phyloP scores from a whole-genome alignment of 2,113 vertebrate species.

The Prinia subflava region DNA sequence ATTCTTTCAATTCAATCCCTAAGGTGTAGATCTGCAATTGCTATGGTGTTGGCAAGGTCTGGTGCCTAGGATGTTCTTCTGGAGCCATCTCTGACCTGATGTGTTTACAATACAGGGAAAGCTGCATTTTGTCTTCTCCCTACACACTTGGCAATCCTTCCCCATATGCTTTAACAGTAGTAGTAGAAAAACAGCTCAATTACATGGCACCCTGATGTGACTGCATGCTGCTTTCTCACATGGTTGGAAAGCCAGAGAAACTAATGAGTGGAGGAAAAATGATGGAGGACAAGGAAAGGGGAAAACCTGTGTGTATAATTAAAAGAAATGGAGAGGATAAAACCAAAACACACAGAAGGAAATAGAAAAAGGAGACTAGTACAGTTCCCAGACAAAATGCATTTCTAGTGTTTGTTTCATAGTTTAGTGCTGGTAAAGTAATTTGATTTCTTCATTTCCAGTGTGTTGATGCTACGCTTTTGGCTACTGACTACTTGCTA shows the following conservation, averaged over 20 bases:
- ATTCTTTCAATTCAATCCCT: not conserved
- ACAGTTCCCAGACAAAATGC: not conserved
- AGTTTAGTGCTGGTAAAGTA: not conserved
- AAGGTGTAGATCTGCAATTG: not conserved
- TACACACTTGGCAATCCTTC: slow-evolving; percentile 45
- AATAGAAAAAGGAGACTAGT: not conserved
- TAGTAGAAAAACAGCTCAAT: slow-evolving; percentile 74
- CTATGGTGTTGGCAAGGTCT: not conserved
- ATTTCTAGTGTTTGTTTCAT: not conserved
- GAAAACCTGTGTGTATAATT: slow-evolving; percentile 8
- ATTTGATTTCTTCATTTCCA: not conserved
- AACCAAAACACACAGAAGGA: not conserved
- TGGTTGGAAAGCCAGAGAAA: slow-evolving; percentile 24
- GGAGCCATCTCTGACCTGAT: slow-evolving; percentile 59
- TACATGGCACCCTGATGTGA: slow-evolving; percentile 73
- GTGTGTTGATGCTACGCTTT: not conserved
- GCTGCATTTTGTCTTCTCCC: not conserved
- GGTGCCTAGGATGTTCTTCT: slow-evolving; percentile 23
- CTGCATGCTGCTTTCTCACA: slow-evolving; percentile 59
- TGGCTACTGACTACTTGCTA: not conserved
- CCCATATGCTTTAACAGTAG: slow-evolving; percentile 66
- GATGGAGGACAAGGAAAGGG: not conserved
- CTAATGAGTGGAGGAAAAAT: slow-evolving; percentile 44
- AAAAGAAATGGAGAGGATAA: not conserved
- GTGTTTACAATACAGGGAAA: slow-evolving; percentile 21